phyloP scores from a whole-genome alignment of 1,140 invertebrate species.

The Telenomus remus region DNA sequence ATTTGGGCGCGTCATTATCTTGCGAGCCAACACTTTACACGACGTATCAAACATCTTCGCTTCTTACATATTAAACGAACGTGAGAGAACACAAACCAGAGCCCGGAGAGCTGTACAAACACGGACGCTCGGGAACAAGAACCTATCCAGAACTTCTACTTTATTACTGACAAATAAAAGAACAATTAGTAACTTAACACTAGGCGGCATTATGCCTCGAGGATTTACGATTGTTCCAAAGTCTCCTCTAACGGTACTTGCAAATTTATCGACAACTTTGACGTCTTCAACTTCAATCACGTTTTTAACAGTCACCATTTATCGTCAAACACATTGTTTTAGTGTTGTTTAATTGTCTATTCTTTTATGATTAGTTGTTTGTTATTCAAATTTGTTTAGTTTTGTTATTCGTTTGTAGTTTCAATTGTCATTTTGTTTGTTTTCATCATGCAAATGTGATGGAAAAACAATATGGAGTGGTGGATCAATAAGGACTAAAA shows the following conservation, averaged over 20 bases:
- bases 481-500: background rate
- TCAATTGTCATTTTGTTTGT: background rate
- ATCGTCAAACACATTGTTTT: no score
- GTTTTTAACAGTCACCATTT: no score
- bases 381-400: no score
- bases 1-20: conserved; percentile 21
- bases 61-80: conserved; percentile 38
- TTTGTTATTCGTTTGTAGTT: no score
- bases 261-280: conserved; percentile 7
- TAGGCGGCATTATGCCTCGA: background rate
- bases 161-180: conserved; percentile 34
- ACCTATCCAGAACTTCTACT: conserved; percentile 20
- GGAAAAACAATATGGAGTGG: no score
- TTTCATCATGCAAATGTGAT: background rate
- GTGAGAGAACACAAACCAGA: conserved; percentile 18
- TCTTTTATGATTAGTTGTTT: no score
- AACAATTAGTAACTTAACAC: conserved; percentile 41
- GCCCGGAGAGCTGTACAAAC: conserved; percentile 28
- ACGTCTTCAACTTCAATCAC: no score
- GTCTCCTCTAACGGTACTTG: conserved; percentile 13
- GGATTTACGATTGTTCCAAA: conserved; percentile 23
- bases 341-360: no score
- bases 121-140: conserved; percentile 20
- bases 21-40: conserved; percentile 17
- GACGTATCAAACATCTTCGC: conserved; percentile 26